Percentiles rank a stretch among this genome's conserved stretches.
These are phyloP conservation scores for Thereuonema tuberculata DNA, from an alignment of 1,140 invertebrate genomes.

Conservation along the genomic window DNA sequence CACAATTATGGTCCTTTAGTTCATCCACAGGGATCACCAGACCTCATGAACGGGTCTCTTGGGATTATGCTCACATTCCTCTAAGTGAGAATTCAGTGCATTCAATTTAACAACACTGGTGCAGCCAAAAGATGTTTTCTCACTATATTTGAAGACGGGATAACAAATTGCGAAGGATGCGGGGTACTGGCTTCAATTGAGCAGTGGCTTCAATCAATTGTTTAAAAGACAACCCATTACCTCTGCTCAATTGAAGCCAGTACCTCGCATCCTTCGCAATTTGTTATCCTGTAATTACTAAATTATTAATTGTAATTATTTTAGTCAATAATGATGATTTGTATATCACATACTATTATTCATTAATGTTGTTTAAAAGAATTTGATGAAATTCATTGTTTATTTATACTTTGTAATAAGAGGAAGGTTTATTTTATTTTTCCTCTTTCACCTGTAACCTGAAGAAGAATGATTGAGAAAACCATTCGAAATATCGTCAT, in stretches of 20 bases:
- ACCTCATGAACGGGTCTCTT: slow-evolving; percentile 84
- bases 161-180: slow-evolving; percentile 80
- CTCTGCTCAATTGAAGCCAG: slow-evolving; percentile 73
- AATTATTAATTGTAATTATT: no score
- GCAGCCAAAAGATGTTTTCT: slow-evolving; percentile 82
- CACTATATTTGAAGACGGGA: slow-evolving; percentile 75
- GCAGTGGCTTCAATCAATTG: no score
- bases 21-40: slow-evolving; percentile 90
- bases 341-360: no score
- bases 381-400: no score
- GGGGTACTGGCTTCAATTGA: slow-evolving; percentile 74
- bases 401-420: no score
- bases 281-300: slow-evolving; percentile 70
- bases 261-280: slow-evolving; percentile 82
- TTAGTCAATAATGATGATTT: no score
- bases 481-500: no score
- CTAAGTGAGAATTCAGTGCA: slow-evolving; percentile 59
- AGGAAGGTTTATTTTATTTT: no score
- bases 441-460: no score
- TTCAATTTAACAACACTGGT: slow-evolving; percentile 71
- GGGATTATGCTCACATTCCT: slow-evolving; percentile 87
- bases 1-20: slow-evolving; percentile 82
- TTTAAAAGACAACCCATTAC: no score
- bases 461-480: no score
- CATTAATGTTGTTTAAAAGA: no score